phyloP scores from a whole-genome alignment of 2,888 invertebrate species.

The Drosophila quinaria region DNA sequence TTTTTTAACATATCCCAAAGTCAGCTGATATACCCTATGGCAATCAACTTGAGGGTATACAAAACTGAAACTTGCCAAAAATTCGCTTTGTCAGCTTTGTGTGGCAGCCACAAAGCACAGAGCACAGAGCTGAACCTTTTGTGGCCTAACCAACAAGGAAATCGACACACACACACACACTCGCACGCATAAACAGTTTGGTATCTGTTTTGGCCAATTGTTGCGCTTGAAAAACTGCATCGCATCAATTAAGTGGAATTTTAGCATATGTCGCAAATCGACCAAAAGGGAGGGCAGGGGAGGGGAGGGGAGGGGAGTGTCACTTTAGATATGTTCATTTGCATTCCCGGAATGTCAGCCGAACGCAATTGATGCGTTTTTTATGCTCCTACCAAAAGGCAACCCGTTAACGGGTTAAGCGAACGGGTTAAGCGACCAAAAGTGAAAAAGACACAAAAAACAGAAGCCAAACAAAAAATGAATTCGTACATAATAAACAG shows the following conservation, averaged over 20 bases:
- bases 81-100: slow-evolving; percentile 64
- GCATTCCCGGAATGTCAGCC: slow-evolving; percentile 52
- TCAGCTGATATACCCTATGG: not conserved
- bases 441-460: slow-evolving; percentile 2
- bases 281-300: too few species aligned
- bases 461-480: slow-evolving; percentile 27
- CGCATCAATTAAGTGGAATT: slow-evolving; percentile 49
- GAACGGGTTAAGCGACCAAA: slow-evolving; percentile 52
- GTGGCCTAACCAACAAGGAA: slow-evolving; percentile 42
- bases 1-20: not conserved
- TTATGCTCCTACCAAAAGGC: slow-evolving; percentile 26
- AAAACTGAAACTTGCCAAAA: slow-evolving; percentile 39
- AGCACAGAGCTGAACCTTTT: slow-evolving; percentile 38
- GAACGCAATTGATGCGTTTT: slow-evolving; percentile 60
- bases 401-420: slow-evolving; percentile 2
- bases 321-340: slow-evolving; percentile 16
- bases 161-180: slow-evolving; percentile 10
- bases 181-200: slow-evolving; percentile 13
- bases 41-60: slow-evolving; percentile 14
- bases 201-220: slow-evolving; percentile 49
- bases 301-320: not conserved
- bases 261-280: slow-evolving; percentile 24
- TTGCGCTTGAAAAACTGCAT: slow-evolving; percentile 56
- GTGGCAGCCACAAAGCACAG: slow-evolving; percentile 24
- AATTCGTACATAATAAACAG: slow-evolving; percentile 49